phyloP scores from a whole-genome alignment of 2,113 vertebrate genomes.

The Cynopterus brachyotis region DNA sequence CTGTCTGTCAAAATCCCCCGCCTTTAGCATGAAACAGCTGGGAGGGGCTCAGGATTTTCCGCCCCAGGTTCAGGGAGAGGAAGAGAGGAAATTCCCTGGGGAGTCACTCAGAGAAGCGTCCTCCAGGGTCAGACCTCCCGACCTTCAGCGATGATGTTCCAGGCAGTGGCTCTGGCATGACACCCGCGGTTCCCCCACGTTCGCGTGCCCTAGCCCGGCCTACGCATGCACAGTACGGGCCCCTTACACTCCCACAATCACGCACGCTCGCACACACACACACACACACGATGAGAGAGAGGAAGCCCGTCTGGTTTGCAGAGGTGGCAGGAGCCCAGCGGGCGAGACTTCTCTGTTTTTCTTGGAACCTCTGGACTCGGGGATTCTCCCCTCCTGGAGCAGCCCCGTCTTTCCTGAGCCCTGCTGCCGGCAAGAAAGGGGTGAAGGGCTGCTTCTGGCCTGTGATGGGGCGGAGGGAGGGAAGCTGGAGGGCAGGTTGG shows the following conservation, averaged over 20 bases:
- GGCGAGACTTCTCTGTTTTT: conserved; percentile 28
- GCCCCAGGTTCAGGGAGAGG: rapidly evolving
- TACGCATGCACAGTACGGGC: too few species aligned
- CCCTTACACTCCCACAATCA: background rate
- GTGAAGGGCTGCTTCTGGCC: conserved; percentile 32
- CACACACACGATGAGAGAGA: background rate
- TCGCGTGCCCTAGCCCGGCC: rapidly evolving
- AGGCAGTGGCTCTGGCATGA: background rate
- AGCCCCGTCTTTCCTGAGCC: background rate
- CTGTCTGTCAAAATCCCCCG: conserved; percentile 60
- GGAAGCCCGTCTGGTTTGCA: conserved; percentile 41
- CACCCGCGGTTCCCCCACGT: rapidly evolving
- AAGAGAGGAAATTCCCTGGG: conserved; percentile 49
- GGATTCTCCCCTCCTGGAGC: conserved; percentile 52
- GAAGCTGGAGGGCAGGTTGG: conserved; percentile 39
- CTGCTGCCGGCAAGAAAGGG: conserved; percentile 41
- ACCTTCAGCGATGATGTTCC: conserved; percentile 68
- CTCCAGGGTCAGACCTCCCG: conserved; percentile 74
- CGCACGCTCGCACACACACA: background rate
- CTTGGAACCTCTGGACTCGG: conserved; percentile 59
- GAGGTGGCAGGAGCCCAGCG: conserved; percentile 6
- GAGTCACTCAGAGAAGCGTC: conserved; percentile 72
- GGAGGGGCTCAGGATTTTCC: background rate
- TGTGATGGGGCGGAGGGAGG: conserved; percentile 36
- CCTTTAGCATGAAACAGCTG: conserved; percentile 61